Evolutionary conservation across 2,113 vertebrate species (phyloP).

Genomic region (Pollachius pollachius): DNA sequence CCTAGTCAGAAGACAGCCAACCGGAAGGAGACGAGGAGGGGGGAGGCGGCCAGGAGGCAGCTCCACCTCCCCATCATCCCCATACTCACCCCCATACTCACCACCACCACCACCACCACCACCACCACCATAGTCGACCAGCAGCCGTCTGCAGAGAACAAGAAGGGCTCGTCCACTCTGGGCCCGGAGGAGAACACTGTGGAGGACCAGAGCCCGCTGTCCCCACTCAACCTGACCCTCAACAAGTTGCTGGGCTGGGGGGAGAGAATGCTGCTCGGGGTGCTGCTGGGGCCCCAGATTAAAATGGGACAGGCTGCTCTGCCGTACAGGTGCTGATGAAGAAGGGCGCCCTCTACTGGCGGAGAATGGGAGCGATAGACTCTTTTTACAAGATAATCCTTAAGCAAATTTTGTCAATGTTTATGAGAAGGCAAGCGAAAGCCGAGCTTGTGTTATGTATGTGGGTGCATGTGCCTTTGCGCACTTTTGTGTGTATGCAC

Average conservation of each 20-base stretch:
- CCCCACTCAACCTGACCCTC: slow-evolving; percentile 64
- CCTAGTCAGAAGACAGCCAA: not conserved
- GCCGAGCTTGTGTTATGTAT: not conserved
- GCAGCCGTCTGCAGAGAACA: slow-evolving; percentile 8
- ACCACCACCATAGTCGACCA: slow-evolving; percentile 7
- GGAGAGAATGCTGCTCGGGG: slow-evolving; percentile 67
- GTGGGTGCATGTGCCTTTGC: not conserved
- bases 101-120: too few relatives aligned
- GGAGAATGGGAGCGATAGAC: not conserved
- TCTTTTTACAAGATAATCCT: not conserved
- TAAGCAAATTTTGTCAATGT: too few relatives aligned
- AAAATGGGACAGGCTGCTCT: slow-evolving; percentile 67
- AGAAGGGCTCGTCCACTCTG: slow-evolving; percentile 19
- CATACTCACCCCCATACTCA: not conserved
- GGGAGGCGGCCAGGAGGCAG: slow-evolving; percentile 1
- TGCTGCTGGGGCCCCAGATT: slow-evolving; percentile 59
- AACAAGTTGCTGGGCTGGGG: slow-evolving; percentile 74
- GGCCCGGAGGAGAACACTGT: slow-evolving; percentile 39
- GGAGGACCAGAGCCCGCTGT: slow-evolving; percentile 45
- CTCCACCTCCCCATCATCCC: too few relatives aligned
- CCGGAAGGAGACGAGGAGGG: slow-evolving; percentile 6
- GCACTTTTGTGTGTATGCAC: slow-evolving; percentile 1
- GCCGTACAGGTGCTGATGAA: slow-evolving; percentile 65
- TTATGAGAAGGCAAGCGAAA: too few relatives aligned
- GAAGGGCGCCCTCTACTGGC: not conserved